These are phyloP conservation scores for Aphaenogaster floridana DNA, from an alignment of 1,140 invertebrate species.

Conservation along the genomic window DNA sequence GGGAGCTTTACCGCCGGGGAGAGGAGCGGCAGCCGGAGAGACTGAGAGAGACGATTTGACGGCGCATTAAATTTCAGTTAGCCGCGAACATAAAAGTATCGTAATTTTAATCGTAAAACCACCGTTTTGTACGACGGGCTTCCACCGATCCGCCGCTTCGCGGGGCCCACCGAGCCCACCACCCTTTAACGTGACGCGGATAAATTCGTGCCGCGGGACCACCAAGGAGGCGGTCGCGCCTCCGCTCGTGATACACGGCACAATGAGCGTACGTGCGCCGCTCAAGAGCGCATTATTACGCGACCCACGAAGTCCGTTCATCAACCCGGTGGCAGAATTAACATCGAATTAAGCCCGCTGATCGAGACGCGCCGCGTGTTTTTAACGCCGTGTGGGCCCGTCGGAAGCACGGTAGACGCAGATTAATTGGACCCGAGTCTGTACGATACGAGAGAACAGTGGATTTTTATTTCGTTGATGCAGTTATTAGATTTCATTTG, in stretches of 20 bases:
- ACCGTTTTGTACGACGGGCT: slow-evolving; percentile 69
- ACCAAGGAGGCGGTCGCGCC: slow-evolving; percentile 74
- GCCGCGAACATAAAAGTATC: slow-evolving; percentile 81
- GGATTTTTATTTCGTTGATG: background rate
- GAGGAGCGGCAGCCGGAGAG: slow-evolving; percentile 7
- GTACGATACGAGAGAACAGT: background rate
- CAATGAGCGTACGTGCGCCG: slow-evolving; percentile 9
- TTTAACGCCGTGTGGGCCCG: background rate
- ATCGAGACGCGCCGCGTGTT: background rate
- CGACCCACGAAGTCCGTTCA: slow-evolving; percentile 64
- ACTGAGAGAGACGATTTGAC: slow-evolving; percentile 73
- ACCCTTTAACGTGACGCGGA: slow-evolving; percentile 73
- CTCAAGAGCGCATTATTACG: slow-evolving; percentile 76
- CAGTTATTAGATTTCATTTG: background rate
- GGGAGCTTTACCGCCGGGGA: slow-evolving; percentile 14
- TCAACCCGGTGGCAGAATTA: slow-evolving; percentile 76
- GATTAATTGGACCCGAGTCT: slow-evolving; percentile 35
- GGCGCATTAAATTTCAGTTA: slow-evolving; percentile 83
- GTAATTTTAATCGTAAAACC: slow-evolving; percentile 83
- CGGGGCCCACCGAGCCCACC: background rate
- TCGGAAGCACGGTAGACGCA: background rate
- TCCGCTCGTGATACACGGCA: slow-evolving; percentile 48
- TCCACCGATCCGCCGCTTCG: slow-evolving; percentile 24
- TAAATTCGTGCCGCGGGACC: slow-evolving; percentile 78
- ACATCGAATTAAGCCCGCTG: slow-evolving; percentile 80